A percentile compares a stretch with the other conserved stretches of the same genome.
These are phyloP conservation scores for Beroe forskalii DNA, from an alignment of 37 sponge, comb jelly and placozoan species.

Conservation along the genomic window DNA sequence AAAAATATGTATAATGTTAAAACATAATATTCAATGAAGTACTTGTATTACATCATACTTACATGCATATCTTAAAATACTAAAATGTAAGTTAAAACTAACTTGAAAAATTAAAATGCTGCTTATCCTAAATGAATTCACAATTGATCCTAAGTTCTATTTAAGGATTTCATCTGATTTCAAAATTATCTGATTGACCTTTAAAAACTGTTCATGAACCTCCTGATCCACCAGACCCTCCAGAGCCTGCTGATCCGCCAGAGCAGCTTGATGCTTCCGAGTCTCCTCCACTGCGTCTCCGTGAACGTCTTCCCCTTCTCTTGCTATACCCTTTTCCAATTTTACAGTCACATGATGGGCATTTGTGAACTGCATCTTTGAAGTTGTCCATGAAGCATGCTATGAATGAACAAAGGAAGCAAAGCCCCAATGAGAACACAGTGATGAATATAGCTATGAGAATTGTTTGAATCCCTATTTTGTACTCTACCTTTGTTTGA, in stretches of 20 bases:
- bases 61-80: too few relatives aligned
- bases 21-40: too few relatives aligned
- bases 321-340: not conserved
- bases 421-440: not conserved
- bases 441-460: not conserved
- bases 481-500: not conserved
- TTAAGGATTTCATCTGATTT: too few relatives aligned
- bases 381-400: not conserved
- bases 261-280: not conserved
- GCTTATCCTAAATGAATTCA: too few relatives aligned
- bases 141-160: too few relatives aligned
- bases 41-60: too few relatives aligned
- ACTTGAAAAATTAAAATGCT: too few relatives aligned
- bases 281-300: not conserved
- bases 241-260: not conserved
- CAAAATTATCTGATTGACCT: too few relatives aligned
- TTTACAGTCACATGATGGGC: not conserved
- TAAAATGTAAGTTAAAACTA: too few relatives aligned
- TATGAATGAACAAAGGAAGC: not conserved
- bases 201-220: not conserved
- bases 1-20: too few relatives aligned
- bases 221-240: not conserved
- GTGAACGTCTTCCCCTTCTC: not conserved
- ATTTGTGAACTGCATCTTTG: not conserved
- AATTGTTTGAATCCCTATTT: not conserved